Evolutionary conservation across 2,888 invertebrate species (phyloP).

Genomic region (Cryptosula pallasiana): DNA sequence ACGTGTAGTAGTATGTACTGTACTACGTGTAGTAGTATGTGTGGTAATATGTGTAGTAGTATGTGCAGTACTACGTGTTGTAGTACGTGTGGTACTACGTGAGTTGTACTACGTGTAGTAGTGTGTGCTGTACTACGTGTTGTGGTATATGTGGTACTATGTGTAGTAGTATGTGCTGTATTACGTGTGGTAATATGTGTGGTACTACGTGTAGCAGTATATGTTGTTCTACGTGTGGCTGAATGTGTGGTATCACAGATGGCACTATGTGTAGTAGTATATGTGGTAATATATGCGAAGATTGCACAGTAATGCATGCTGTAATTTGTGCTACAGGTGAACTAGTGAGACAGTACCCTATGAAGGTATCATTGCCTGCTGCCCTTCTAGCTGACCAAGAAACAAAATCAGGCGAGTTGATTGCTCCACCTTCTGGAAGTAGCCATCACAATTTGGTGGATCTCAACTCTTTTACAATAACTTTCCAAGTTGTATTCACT

Average conservation of each 20-base stretch:
- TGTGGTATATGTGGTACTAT: background rate
- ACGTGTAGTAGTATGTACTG: no score
- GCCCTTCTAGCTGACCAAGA: background rate
- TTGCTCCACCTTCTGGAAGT: no score
- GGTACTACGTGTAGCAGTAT: background rate
- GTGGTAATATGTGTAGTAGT: background rate
- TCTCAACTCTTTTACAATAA: no score
- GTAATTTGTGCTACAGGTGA: background rate
- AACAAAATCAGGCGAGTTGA: background rate
- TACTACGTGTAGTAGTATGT: no score
- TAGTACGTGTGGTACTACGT: background rate
- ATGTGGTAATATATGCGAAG: background rate
- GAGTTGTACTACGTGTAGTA: background rate
- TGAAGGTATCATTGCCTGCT: slow-evolving; percentile 5
- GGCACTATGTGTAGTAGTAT: background rate
- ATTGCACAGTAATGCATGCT: no score
- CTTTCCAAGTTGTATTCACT: no score
- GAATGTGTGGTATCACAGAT: background rate
- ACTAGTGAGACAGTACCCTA: slow-evolving; percentile 1
- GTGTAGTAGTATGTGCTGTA: background rate
- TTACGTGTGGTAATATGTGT: background rate
- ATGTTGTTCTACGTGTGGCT: background rate
- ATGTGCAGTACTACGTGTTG: background rate
- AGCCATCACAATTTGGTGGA: no score
- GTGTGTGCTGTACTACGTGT: background rate